Evolutionary conservation across 2,888 invertebrate genomes (phyloP).

Genomic region (Drosophila silvestris): DNA sequence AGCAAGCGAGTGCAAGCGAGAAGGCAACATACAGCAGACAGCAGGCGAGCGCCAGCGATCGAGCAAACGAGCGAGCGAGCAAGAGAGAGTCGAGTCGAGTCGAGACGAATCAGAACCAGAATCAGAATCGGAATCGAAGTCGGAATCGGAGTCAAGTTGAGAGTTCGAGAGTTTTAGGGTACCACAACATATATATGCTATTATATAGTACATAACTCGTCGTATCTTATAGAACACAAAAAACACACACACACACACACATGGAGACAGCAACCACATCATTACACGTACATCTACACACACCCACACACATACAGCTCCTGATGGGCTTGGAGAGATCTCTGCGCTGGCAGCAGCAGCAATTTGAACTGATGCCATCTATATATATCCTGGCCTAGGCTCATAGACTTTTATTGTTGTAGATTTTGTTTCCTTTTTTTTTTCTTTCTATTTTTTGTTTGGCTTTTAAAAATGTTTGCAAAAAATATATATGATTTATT

Average conservation of each 20-base stretch:
- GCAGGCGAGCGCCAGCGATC: constrained; percentile 3
- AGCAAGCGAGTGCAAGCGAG: constrained; percentile 23
- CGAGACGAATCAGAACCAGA: neutral
- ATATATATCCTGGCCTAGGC: constrained; percentile 1
- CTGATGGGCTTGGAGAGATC: constrained; percentile 38
- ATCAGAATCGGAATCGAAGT: constrained; percentile 1
- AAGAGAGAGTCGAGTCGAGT: neutral
- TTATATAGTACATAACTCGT: constrained; percentile 76
- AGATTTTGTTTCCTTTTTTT: neutral
- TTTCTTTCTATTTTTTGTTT: constrained; percentile 2
- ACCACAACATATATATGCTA: constrained; percentile 65
- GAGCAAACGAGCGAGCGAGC: constrained; percentile 3
- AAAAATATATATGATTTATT: neutral
- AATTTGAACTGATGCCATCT: constrained; percentile 25
- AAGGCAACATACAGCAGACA: neutral
- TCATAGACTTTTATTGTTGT: constrained; percentile 1
- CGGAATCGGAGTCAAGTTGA: constrained; percentile 17
- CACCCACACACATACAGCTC: constrained; percentile 12
- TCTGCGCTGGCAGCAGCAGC: constrained; percentile 50
- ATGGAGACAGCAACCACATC: constrained; percentile 3
- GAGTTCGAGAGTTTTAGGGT: constrained; percentile 62
- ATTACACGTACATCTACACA: neutral
- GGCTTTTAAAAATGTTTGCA: constrained; percentile 5
- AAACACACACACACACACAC: constrained; percentile 18
- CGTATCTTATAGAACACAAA: constrained; percentile 59